These are phyloP conservation scores for Urocitellus parryii DNA, from an alignment of 2,113 vertebrate species.

Conservation along the genomic window DNA sequence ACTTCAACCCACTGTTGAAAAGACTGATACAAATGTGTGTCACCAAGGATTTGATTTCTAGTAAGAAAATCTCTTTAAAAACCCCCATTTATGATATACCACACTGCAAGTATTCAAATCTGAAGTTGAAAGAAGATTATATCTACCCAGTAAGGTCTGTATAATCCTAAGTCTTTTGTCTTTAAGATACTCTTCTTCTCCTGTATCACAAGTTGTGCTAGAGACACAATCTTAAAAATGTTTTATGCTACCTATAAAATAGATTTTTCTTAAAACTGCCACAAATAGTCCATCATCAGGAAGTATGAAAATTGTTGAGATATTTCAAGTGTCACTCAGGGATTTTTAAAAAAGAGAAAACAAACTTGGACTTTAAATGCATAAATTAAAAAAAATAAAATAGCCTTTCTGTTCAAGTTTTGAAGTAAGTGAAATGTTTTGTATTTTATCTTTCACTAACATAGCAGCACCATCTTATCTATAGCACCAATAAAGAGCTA, in stretches of 20 bases:
- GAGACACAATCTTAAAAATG: background rate
- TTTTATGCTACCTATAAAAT: constrained; percentile 7
- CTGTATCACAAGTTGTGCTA: background rate
- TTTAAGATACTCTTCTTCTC: background rate
- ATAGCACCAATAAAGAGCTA: no score
- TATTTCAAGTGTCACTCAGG: constrained; percentile 18
- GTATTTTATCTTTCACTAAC: no score
- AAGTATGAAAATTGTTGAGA: constrained; percentile 33
- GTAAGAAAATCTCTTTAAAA: constrained; percentile 40
- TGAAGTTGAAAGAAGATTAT: background rate
- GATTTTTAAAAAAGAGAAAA: constrained; percentile 33
- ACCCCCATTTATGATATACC: background rate
- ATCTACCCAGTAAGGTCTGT: background rate
- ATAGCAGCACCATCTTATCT: no score
- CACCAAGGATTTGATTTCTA: constrained; percentile 24
- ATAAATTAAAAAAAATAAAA: background rate
- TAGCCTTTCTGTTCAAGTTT: no score
- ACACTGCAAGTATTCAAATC: background rate
- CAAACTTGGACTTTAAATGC: constrained; percentile 23
- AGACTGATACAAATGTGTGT: constrained; percentile 38
- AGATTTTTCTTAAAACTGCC: background rate
- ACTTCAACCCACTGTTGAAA: constrained; percentile 67
- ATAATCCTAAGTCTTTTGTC: constrained; percentile 24
- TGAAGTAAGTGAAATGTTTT: no score
- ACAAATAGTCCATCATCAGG: constrained; percentile 23